These are phyloP conservation scores for Trachemys scripta DNA, from an alignment of 2,113 vertebrate genomes.

Conservation along the genomic window DNA sequence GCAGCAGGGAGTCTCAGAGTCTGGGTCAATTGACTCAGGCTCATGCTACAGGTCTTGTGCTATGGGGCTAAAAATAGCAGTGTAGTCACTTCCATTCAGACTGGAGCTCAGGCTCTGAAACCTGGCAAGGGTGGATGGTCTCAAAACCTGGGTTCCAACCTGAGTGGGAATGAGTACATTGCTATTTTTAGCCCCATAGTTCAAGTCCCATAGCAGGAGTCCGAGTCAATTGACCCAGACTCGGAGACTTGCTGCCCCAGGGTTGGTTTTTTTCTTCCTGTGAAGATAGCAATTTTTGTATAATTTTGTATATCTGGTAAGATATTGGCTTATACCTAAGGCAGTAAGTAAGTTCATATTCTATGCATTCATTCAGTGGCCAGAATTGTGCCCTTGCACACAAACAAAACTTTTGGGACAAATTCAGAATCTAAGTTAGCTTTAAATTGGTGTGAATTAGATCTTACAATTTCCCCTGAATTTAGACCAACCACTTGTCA, in stretches of 20 bases:
- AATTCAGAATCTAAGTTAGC: not conserved
- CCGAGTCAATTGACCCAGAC: not conserved
- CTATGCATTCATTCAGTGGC: not conserved
- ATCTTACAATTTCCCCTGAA: not conserved
- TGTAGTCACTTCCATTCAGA: not conserved
- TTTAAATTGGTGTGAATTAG: not conserved
- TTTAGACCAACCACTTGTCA: not conserved
- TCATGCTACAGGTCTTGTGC: not conserved
- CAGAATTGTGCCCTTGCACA: not conserved
- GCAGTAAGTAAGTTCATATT: not conserved
- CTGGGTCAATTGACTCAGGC: not conserved
- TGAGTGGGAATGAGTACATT: not conserved
- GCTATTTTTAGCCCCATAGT: not conserved
- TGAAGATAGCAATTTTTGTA: not conserved
- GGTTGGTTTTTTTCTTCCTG: not conserved
- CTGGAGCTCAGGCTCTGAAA: not conserved
- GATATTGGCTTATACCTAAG: not conserved
- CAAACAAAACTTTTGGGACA: not conserved
- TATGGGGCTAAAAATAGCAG: not conserved
- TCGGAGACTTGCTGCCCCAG: not conserved
- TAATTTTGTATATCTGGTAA: not conserved
- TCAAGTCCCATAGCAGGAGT: not conserved
- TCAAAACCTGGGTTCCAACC: not conserved
- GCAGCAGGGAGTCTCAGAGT: not conserved
- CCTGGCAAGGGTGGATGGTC: not conserved